Conservation (phyloP, 2,888 invertebrate genomes). For the Eurytoma adleriae region DNA sequence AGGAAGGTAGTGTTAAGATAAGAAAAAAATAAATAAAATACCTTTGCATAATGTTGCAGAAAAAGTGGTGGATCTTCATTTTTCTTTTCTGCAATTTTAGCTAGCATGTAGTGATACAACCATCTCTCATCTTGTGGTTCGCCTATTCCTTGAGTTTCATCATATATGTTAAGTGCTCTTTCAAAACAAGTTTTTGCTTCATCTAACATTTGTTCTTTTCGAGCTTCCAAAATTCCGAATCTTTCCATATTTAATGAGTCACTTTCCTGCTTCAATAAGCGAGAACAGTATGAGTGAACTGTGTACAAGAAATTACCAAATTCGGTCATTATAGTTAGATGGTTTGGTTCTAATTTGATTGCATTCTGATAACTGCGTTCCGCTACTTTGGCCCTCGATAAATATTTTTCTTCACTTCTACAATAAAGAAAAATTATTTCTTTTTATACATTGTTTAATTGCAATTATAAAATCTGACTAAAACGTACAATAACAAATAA, state of each 20-base stretch:
- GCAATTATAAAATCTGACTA: too few relatives aligned
- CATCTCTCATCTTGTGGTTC: conserved; percentile 90
- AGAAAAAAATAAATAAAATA: conserved; percentile 61
- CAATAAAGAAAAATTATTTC: not conserved
- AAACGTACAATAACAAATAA: too few relatives aligned
- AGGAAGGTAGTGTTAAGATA: too few relatives aligned
- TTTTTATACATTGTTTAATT: not conserved
- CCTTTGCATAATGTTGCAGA: conserved; percentile 87
- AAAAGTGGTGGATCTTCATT: conserved; percentile 85
- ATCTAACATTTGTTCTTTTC: conserved; percentile 88
- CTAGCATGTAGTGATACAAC: conserved; percentile 96
- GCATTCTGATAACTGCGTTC: conserved; percentile 90
- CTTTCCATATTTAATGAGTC: conserved; percentile 85
- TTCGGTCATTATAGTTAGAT: conserved; percentile 91
- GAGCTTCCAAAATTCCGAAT: conserved; percentile 85
- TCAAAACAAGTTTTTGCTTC: conserved; percentile 88
- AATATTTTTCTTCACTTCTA: conserved; percentile 79
- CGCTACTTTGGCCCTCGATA: conserved; percentile 84
- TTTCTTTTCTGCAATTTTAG: conserved; percentile 94
- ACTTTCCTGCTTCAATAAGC: conserved; percentile 88
- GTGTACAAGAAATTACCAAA: conserved; percentile 94
- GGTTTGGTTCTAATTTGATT: conserved; percentile 84
- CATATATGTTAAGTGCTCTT: conserved; percentile 81
- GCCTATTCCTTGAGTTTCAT: conserved; percentile 77
- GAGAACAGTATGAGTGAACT: conserved; percentile 92